Conservation (phyloP, 2,797 vertebrate species). For the Sebastes minor region DNA sequence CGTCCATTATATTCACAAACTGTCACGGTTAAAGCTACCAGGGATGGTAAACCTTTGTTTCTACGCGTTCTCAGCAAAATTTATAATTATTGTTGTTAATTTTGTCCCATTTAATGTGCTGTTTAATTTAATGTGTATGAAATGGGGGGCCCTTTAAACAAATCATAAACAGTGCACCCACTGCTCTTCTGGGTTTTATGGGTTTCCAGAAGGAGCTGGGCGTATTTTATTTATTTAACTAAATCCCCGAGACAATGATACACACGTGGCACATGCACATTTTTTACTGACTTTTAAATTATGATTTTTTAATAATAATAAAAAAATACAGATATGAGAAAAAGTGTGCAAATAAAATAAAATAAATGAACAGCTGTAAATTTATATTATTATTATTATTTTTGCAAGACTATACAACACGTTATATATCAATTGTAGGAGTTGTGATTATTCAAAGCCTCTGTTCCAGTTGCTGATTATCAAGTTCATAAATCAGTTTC, state of each 20-base stretch:
- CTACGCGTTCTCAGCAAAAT: background rate
- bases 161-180: slow-evolving; percentile 46
- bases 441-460: background rate
- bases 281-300: background rate
- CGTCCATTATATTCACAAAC: background rate
- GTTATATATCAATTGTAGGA: background rate
- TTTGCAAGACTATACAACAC: background rate
- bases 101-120: background rate
- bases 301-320: background rate
- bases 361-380: background rate
- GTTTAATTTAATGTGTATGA: slow-evolving; percentile 10
- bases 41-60: too few species aligned
- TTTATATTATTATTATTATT: background rate
- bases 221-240: slow-evolving; percentile 33
- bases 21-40: background rate
- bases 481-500: slow-evolving; percentile 43
- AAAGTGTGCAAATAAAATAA: background rate
- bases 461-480: background rate
- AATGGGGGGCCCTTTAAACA: slow-evolving; percentile 27
- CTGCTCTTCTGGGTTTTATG: slow-evolving; percentile 48
- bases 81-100: background rate
- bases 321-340: background rate
- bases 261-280: background rate
- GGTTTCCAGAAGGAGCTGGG: slow-evolving; percentile 21
- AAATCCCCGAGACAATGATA: background rate